Conservation (phyloP, 2,113 vertebrate genomes). For the Antechinus flavipes region DNA sequence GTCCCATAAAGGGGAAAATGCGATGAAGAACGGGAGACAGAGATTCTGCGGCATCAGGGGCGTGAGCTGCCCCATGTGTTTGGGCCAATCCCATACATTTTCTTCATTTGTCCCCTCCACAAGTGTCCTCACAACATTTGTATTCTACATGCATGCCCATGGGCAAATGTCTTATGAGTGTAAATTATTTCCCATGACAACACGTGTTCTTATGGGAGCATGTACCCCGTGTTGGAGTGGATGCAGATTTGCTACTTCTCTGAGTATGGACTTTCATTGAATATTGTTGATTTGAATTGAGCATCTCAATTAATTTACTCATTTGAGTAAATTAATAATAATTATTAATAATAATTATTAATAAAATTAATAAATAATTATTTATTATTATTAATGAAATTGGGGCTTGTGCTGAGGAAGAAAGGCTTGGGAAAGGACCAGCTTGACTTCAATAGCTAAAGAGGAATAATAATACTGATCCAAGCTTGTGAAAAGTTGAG, state of each 20-base stretch:
- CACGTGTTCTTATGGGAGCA: background rate
- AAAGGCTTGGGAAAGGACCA: background rate
- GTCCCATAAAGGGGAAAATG: background rate
- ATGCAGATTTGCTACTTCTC: background rate
- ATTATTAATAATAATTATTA: no score
- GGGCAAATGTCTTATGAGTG: background rate
- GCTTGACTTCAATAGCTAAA: background rate
- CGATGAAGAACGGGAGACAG: background rate
- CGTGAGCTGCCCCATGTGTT: background rate
- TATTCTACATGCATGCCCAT: background rate
- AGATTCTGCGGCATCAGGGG: background rate
- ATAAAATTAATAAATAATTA: no score
- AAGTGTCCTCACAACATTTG: background rate
- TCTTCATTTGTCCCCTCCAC: background rate
- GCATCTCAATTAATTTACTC: background rate
- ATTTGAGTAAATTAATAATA: no score
- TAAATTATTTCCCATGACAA: background rate
- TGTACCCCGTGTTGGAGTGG: background rate
- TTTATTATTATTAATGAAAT: background rate
- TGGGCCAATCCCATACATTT: background rate
- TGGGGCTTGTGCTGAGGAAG: background rate
- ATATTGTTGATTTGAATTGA: background rate
- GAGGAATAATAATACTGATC: background rate
- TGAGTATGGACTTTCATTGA: background rate
- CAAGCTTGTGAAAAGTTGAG: background rate